phyloP scores from a whole-genome alignment of 2,113 vertebrate genomes.

The Theropithecus gelada region DNA sequence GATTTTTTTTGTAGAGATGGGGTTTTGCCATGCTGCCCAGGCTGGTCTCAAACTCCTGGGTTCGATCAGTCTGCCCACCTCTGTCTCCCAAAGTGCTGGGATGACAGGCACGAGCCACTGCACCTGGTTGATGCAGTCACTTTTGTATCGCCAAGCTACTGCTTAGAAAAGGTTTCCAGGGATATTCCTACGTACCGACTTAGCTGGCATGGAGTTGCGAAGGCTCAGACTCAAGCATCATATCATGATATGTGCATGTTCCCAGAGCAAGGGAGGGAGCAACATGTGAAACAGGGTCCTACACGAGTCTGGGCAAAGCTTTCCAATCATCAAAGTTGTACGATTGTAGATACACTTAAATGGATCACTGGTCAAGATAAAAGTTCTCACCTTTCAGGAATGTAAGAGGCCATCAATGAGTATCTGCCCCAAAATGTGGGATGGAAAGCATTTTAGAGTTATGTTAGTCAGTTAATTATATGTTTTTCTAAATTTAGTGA shows the following conservation, averaged over 20 bases:
- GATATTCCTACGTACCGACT: neutral
- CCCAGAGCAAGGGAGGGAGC: neutral
- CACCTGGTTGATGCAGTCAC: neutral
- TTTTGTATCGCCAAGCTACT: neutral
- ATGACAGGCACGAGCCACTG: neutral
- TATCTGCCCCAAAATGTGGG: neutral
- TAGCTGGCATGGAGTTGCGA: fast-evolving
- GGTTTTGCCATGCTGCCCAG: neutral
- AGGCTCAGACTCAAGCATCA: neutral
- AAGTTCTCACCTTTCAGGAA: neutral
- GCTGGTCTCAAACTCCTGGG: neutral
- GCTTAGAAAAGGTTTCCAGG: neutral
- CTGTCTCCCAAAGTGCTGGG: neutral
- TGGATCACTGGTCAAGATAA: neutral
- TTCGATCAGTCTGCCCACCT: neutral
- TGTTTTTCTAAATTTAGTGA: neutral
- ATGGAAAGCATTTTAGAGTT: neutral
- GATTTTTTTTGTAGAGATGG: neutral
- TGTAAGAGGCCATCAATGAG: neutral
- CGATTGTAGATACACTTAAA: neutral
- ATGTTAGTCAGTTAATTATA: neutral
- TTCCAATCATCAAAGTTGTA: neutral
- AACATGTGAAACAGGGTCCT: neutral
- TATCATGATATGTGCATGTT: fast-evolving
- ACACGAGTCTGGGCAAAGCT: neutral